Evolutionary conservation across 1,140 invertebrate species (phyloP).

Genomic region (Luehdorfia chinensis): DNA sequence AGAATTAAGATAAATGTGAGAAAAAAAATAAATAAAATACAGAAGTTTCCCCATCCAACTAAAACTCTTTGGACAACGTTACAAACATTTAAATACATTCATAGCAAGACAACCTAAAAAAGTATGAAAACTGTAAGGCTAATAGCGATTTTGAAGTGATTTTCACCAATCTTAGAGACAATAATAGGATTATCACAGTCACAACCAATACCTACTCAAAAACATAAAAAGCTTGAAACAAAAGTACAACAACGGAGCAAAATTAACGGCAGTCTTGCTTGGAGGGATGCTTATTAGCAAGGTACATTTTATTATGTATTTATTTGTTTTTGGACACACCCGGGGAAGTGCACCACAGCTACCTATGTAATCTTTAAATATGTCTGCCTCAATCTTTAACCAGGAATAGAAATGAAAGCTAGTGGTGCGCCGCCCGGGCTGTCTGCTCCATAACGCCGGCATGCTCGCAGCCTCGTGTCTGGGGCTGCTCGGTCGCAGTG

Average conservation of each 20-base stretch:
- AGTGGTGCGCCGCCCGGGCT: slow-evolving; percentile 42
- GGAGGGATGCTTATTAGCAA: slow-evolving; percentile 56
- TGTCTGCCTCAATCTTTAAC: not conserved
- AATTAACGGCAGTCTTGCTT: slow-evolving; percentile 54
- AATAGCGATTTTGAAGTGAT: slow-evolving; percentile 44
- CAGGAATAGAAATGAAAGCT: slow-evolving; percentile 21
- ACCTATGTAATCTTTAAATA: slow-evolving; percentile 19
- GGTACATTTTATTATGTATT: slow-evolving; percentile 52
- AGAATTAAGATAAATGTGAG: slow-evolving; percentile 16
- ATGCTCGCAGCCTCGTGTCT: slow-evolving; percentile 64
- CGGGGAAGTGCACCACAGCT: slow-evolving; percentile 47
- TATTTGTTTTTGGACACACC: slow-evolving; percentile 43
- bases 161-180: slow-evolving; percentile 49
- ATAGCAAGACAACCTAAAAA: slow-evolving; percentile 64
- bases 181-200: slow-evolving; percentile 59
- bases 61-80: slow-evolving; percentile 48
- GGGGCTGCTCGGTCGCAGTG: slow-evolving; percentile 65
- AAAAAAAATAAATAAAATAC: slow-evolving; percentile 32
- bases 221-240: slow-evolving; percentile 65
- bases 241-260: slow-evolving; percentile 62
- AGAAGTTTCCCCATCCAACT: slow-evolving; percentile 42
- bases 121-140: slow-evolving; percentile 46
- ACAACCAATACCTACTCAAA: slow-evolving; percentile 66
- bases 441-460: slow-evolving; percentile 59
- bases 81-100: slow-evolving; percentile 63